phyloP scores from a whole-genome alignment of 2,797 vertebrate genomes.

The Lemur catta region DNA sequence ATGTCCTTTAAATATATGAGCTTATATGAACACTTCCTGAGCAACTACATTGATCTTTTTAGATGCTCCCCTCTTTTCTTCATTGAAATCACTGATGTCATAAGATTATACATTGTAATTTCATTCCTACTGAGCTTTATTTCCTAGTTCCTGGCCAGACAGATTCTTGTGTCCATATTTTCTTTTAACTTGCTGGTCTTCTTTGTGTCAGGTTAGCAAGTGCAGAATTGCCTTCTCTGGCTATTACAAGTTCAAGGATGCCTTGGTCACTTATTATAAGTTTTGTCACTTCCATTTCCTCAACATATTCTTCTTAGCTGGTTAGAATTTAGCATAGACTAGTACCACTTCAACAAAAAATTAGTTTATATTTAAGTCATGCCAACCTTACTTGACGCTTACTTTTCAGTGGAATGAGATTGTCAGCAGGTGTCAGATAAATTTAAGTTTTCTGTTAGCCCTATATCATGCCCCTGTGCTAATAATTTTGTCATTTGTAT shows the following conservation, averaged over 20 bases:
- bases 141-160: neutral
- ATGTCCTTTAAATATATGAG: neutral
- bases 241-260: neutral
- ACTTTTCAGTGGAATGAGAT: conserved; percentile 34
- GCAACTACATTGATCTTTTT: neutral
- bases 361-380: conserved; percentile 52
- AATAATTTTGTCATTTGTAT: conserved; percentile 45
- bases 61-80: neutral
- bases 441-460: neutral
- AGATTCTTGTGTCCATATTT: neutral
- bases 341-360: conserved; percentile 49
- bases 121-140: neutral
- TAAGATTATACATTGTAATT: neutral
- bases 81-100: neutral
- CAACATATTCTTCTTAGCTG: conserved; percentile 51
- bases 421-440: neutral
- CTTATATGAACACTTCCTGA: neutral
- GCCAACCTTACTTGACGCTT: conserved; percentile 41
- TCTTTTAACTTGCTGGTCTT: neutral
- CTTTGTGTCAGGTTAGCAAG: neutral
- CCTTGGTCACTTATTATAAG: neutral
- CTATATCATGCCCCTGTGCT: neutral
- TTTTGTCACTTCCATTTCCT: conserved; percentile 55
- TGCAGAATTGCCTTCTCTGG: conserved; percentile 1
- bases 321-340: conserved; percentile 25